Base-by-base conservation (phyloP, 2,113 vertebrate genomes). In the Oncorhynchus clarkii region DNA sequence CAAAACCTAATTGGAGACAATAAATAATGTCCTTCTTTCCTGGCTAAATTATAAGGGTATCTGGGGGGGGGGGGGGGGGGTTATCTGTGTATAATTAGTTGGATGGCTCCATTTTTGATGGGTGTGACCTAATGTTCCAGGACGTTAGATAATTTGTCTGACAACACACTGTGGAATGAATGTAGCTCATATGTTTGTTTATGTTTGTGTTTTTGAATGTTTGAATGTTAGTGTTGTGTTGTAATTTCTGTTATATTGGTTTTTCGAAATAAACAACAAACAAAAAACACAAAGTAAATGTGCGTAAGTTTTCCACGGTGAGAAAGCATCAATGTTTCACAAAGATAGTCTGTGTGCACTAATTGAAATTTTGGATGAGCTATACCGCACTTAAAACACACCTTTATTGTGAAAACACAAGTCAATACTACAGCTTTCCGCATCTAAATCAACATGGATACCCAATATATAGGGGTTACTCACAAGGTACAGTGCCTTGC, bases 1-100 rank as follows among this genome's bases (percentile, higher is more conserved):
- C 76, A 84, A 75, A 85, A 86, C 85, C 86, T 90, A 92, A 91
- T 91, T 92, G 87, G 80, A 85, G 85, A 87, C 87, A 78, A 87
- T 80, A 83, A 87, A 86, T 80, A 80, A 80, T 83, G 86, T 76
- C 27, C 76, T 80, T 85, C 89, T 88, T 87, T 87, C 85, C 79
- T 54, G 22, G 78, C 66, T 77, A 80, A 78, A 86, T 86, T 78
- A 87, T 76, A 87, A 87, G 49, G 76, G 59, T 80, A 82, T 24
- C 22, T 24, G 22, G 22, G 22, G 22, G n/a, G n/a, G n/a, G n/a
- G n/a, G n/a, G n/a, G 66, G 82, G 85, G 86, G 88, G 85, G 83
- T 90, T 88, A 88, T 89, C 85, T 85, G 74, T 26, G 67, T 80
- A 73, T 66, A 86, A 54, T 54, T 16, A 16, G 49, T 54, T 18